These are phyloP conservation scores for Anneissia japonica DNA, from an alignment of 35 echinoderm and acorn worm genomes.

Conservation along the genomic window DNA sequence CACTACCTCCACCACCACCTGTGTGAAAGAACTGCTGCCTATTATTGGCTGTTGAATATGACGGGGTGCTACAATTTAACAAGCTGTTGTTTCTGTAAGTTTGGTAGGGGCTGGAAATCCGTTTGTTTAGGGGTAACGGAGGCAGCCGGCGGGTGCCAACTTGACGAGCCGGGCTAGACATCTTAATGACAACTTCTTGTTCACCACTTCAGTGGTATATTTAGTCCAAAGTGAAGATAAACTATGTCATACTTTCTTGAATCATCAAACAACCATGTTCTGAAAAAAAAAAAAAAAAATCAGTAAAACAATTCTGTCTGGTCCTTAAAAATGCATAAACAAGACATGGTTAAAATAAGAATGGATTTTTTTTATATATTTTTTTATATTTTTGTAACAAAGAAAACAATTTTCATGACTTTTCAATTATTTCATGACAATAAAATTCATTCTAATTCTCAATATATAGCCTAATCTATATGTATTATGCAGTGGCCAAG, in stretches of 20 bases:
- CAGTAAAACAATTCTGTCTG: too few relatives aligned
- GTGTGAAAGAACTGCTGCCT: not conserved
- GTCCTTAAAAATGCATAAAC: too few relatives aligned
- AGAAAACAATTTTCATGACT: too few relatives aligned
- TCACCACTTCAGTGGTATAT: not conserved
- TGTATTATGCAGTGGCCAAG: too few relatives aligned
- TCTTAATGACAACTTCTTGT: not conserved
- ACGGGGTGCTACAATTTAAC: not conserved
- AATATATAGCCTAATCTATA: too few relatives aligned
- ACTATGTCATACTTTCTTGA: not conserved
- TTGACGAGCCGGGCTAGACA: conserved; percentile 72
- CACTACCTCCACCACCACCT: not conserved
- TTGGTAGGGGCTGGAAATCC: conserved; percentile 1
- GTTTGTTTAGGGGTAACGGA: conserved; percentile 39
- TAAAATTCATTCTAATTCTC: too few relatives aligned
- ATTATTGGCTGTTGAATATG: not conserved
- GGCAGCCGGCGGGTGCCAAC: conserved; percentile 61
- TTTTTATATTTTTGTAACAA: too few relatives aligned
- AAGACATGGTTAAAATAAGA: too few relatives aligned
- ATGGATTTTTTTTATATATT: too few relatives aligned
- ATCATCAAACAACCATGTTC: not conserved
- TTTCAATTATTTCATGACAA: too few relatives aligned
- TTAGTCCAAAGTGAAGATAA: not conserved
- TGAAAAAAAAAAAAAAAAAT: too few relatives aligned
- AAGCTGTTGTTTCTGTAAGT: not conserved